Conservation (phyloP, 1,140 invertebrate species). For the Grapholita molesta region DNA sequence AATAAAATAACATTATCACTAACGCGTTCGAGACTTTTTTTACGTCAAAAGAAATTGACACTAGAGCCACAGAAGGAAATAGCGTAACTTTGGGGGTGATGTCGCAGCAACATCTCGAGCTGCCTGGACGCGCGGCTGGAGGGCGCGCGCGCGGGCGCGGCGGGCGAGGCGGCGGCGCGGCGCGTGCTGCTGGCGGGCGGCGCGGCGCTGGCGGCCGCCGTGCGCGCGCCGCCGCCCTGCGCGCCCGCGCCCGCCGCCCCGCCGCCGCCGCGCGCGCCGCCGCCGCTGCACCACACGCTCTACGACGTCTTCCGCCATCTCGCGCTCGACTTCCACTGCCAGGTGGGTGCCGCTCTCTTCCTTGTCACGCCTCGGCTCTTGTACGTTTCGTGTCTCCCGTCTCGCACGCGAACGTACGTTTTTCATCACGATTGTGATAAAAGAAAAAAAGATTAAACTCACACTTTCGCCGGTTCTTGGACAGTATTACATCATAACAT, state of each 20-base stretch:
- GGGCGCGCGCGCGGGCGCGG: slow-evolving; percentile 81
- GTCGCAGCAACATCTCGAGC: slow-evolving; percentile 43
- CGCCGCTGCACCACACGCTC: slow-evolving; percentile 51
- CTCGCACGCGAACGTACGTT: too few relatives aligned
- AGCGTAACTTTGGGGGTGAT: background rate
- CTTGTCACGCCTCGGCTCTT: background rate
- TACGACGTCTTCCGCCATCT: slow-evolving; percentile 62
- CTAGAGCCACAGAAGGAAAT: too few relatives aligned
- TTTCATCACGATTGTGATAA: too few relatives aligned
- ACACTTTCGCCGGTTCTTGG: too few relatives aligned
- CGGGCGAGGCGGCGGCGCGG: slow-evolving; percentile 87
- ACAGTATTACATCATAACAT: too few relatives aligned
- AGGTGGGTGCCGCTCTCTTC: slow-evolving; percentile 34
- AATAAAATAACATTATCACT: too few relatives aligned
- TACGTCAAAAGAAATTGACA: too few relatives aligned
- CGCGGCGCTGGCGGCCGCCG: slow-evolving; percentile 24
- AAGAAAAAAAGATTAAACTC: too few relatives aligned
- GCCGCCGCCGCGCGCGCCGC: slow-evolving; percentile 19
- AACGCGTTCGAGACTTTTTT: too few relatives aligned
- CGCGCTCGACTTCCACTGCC: slow-evolving; percentile 52
- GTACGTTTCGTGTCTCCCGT: too few relatives aligned
- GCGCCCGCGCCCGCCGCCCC: slow-evolving; percentile 15
- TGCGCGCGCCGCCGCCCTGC: slow-evolving; percentile 19
- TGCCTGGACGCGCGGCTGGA: slow-evolving; percentile 86
- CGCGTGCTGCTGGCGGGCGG: slow-evolving; percentile 78